A percentile compares a stretch with the other conserved stretches of the same genome.
phyloP scores from a whole-genome alignment of 2,888 invertebrate species.

The Microchrysa polita region DNA sequence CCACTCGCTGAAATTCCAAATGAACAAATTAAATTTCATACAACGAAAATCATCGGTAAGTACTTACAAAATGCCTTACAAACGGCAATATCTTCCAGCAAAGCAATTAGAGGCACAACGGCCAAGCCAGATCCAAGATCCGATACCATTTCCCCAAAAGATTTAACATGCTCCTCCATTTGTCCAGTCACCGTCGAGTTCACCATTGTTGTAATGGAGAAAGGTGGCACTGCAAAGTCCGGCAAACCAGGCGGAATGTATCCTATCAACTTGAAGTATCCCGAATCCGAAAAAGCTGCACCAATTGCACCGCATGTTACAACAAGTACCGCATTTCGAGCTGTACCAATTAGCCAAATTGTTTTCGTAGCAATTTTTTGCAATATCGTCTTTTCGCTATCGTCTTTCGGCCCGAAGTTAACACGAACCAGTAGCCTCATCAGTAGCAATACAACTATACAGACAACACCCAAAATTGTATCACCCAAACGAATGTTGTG shows the following conservation, averaged over 20 bases:
- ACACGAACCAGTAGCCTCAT: constrained; percentile 76
- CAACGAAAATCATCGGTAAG: background rate
- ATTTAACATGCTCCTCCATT: constrained; percentile 50
- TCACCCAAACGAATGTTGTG: constrained; percentile 75
- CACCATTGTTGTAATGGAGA: constrained; percentile 66
- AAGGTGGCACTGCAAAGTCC: constrained; percentile 71
- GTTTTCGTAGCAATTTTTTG: constrained; percentile 72
- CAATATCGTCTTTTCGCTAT: constrained; percentile 66
- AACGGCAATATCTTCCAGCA: constrained; percentile 92
- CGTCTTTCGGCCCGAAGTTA: constrained; percentile 69
- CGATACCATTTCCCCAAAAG: constrained; percentile 77
- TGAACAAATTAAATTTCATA: background rate
- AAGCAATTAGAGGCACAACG: constrained; percentile 85
- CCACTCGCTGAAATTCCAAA: constrained; percentile 69
- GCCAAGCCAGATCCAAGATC: constrained; percentile 85
- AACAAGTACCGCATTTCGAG: constrained; percentile 87
- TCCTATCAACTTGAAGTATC: constrained; percentile 75
- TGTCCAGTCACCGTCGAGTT: constrained; percentile 69
- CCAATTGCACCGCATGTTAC: constrained; percentile 77
- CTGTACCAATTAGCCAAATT: constrained; percentile 81
- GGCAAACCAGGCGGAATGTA: constrained; percentile 82
- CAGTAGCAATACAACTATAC: constrained; percentile 78
- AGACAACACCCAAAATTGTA: constrained; percentile 76
- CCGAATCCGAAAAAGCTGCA: constrained; percentile 19
- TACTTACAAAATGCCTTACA: constrained; percentile 88